phyloP scores from a whole-genome alignment of 92 coral and sea anemone species.

The Actinernus sp. region DNA sequence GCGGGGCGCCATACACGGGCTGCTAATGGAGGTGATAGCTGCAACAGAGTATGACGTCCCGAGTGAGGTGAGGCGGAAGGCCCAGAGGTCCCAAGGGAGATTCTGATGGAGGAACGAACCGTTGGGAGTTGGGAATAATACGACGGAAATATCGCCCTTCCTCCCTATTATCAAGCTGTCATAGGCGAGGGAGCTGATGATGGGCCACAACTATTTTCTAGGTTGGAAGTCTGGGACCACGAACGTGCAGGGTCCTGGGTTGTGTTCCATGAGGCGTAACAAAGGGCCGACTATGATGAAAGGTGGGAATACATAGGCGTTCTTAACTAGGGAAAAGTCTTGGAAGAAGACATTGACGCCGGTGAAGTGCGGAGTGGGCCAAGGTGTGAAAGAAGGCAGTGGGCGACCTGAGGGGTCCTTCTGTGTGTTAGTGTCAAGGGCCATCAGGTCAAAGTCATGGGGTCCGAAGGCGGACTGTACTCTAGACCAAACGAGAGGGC shows the following conservation, averaged over 20 bases:
- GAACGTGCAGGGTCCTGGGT: neutral
- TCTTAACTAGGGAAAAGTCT: neutral
- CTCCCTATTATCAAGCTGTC: conserved; percentile 3
- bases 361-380: conserved; percentile 3
- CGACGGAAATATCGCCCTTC: conserved; percentile 5
- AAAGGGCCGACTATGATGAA: conserved; percentile 11
- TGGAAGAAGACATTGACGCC: conserved; percentile 43
- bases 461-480: conserved; percentile 18
- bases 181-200: conserved; percentile 7
- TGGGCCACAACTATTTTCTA: conserved; percentile 25
- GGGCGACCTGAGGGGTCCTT: conserved; percentile 1
- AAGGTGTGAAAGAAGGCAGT: conserved; percentile 30
- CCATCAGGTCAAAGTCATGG: conserved; percentile 12
- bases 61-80: too few species aligned
- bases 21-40: conserved; percentile 1
- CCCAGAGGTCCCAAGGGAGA: conserved; percentile 2
- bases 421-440: conserved; percentile 37
- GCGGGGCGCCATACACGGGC: conserved; percentile 36
- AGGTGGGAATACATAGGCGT: conserved; percentile 30
- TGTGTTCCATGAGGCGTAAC: conserved; percentile 8
- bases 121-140: conserved; percentile 21
- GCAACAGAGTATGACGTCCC: neutral
- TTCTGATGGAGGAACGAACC: neutral
- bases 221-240: conserved; percentile 22
- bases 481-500: conserved; percentile 1